Evolutionary conservation across 1,140 invertebrate genomes (phyloP), one percentile per base, ranked within the genome.

Genomic region (Diabrotica virgifera): DNA sequence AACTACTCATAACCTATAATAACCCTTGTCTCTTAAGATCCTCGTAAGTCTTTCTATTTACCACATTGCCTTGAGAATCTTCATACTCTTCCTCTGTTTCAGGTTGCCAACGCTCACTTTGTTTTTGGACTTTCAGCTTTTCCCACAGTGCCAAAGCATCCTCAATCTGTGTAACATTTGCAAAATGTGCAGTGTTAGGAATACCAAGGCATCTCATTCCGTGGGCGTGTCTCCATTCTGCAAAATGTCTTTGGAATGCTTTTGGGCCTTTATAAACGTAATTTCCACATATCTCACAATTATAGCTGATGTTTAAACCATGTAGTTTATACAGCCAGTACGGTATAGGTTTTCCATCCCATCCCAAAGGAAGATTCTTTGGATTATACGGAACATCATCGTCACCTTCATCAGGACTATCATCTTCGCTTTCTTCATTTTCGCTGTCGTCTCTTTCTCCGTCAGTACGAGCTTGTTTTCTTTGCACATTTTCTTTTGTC

Each of bases 311-410:
- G 80, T 99, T 99, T 0, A 99, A 83, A 0, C 98, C 98, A 80
- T 99, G 98, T 6, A 99, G 81, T 83, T 99, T 99, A 80, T 99
- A 99, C 36, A 99, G 80, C 97, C 98, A 99, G 80, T 99, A 99
- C 0, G 98, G 98, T 76, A 98, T 98, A 0, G 96, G 96, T 84
- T 99, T 99, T 55, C 97, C 98, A 83, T 99, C 98, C 97, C 97
- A 99, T 6, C 97, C 98, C 0, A 99, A 85, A 2, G 98, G 98
- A 38, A 99, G 80, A 83, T 99, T 99, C 82, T 99, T 99, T 0
- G 98, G 98, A 84, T 99, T 99, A 79, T 99, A 99, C 0, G 97
- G 96, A 52, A 98, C 93, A 72, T 94, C 93, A 77, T 95, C 92
- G 60, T 83, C 82, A 55, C 94, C 92, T 69, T 96, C 95, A 65